Percentiles rank a stretch among this genome's conserved stretches.
Evolutionary conservation across 2,797 vertebrate genomes (phyloP).

Genomic region (Sebastes variabilis): DNA sequence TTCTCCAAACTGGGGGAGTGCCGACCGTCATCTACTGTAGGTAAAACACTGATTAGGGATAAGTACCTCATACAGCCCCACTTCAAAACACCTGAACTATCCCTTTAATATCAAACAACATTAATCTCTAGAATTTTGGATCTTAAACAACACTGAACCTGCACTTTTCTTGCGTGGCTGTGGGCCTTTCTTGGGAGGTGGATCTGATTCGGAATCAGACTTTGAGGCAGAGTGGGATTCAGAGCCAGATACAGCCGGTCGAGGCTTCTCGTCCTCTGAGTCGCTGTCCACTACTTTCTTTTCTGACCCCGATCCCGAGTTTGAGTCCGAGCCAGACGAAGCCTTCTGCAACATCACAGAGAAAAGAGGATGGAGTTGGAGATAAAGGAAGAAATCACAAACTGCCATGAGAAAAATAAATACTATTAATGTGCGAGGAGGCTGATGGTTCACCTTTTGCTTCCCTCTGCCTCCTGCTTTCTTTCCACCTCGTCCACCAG

Average conservation of each 20-base stretch:
- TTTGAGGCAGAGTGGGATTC: slow-evolving; percentile 87
- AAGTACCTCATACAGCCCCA: too few relatives aligned
- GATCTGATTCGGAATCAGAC: slow-evolving; percentile 89
- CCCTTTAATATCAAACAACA: background rate
- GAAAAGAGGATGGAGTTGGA: background rate
- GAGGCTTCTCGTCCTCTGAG: slow-evolving; percentile 83
- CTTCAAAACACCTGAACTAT: too few relatives aligned
- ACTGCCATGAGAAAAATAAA: background rate
- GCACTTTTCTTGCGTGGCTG: slow-evolving; percentile 91
- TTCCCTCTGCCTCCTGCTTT: slow-evolving; percentile 76
- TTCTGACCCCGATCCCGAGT: slow-evolving; percentile 85
- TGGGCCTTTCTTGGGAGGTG: slow-evolving; percentile 87
- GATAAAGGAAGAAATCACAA: background rate
- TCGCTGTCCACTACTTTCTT: slow-evolving; percentile 79
- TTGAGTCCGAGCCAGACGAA: slow-evolving; percentile 89
- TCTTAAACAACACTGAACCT: background rate
- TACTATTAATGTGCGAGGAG: accelerated
- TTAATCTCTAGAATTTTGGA: background rate
- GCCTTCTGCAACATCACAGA: slow-evolving; percentile 79
- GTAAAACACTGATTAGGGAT: too few relatives aligned
- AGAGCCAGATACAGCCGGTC: slow-evolving; percentile 83
- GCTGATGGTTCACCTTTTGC: slow-evolving; percentile 74
- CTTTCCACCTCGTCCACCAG: slow-evolving; percentile 70
- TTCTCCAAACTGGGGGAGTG: too few relatives aligned
- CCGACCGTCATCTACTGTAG: too few relatives aligned